A percentile compares a stretch with the other conserved stretches of the same genome.
Evolutionary conservation across 2,797 vertebrate genomes (phyloP).

Genomic region (Eurystomus glaucurus): DNA sequence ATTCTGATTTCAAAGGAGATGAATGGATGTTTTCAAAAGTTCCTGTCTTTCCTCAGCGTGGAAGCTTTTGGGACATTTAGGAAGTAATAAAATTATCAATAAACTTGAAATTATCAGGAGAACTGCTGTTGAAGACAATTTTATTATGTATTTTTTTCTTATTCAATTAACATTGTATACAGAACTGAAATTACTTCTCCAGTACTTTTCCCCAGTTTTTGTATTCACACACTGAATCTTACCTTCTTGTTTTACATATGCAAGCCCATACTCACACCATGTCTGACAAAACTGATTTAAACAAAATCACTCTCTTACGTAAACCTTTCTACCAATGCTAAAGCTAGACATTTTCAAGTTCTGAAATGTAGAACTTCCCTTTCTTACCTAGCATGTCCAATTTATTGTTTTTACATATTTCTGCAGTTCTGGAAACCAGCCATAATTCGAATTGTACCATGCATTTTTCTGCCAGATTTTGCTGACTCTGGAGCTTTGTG

Average conservation of each 20-base stretch:
- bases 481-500: background rate
- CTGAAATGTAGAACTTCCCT: background rate
- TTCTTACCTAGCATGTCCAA: background rate
- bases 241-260: background rate
- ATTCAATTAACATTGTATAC: background rate
- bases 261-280: background rate
- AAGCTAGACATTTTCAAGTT: background rate
- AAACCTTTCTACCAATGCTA: background rate
- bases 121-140: background rate
- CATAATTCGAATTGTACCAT: background rate
- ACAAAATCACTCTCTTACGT: background rate
- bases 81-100: background rate
- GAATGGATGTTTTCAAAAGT: background rate
- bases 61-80: background rate
- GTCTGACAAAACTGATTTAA: background rate
- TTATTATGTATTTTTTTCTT: background rate
- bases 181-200: background rate
- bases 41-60: background rate
- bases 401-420: slow-evolving; percentile 3
- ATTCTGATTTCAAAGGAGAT: background rate
- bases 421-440: background rate
- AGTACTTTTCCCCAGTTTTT: background rate
- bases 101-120: background rate
- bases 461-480: slow-evolving; percentile 28
- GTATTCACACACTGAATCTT: background rate